Conservation (phyloP, 53 echinoderm and acorn worm species). For the Holothuria leucospilota region DNA sequence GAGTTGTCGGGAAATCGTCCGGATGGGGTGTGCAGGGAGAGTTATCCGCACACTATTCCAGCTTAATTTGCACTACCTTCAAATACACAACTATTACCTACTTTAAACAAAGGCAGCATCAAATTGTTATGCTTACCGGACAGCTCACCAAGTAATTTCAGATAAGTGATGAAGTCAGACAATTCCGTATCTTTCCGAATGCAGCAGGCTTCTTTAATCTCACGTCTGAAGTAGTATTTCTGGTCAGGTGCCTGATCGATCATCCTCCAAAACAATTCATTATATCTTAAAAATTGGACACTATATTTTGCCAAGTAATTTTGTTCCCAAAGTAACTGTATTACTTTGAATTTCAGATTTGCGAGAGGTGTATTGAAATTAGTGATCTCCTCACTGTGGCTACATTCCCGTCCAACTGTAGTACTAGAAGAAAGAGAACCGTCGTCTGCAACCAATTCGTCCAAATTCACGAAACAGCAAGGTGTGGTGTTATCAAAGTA, state of each 20-base stretch:
- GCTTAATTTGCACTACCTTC: too few relatives aligned
- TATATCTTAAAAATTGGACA: neutral
- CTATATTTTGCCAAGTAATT: neutral
- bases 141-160: neutral
- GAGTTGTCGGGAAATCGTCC: too few relatives aligned
- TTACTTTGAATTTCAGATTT: neutral
- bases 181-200: neutral
- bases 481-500: neutral
- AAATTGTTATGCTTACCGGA: neutral
- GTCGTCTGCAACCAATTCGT: neutral
- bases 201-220: neutral
- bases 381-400: too few relatives aligned
- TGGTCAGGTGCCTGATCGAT: neutral
- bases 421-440: neutral
- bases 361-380: too few relatives aligned
- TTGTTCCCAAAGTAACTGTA: neutral
- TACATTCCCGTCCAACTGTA: too few relatives aligned
- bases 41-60: too few relatives aligned
- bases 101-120: too few relatives aligned
- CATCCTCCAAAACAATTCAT: constrained; percentile 39
- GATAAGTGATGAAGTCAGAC: neutral
- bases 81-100: too few relatives aligned
- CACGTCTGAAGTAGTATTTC: neutral
- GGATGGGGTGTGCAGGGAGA: too few relatives aligned
- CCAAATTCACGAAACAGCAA: constrained; percentile 3